Base-by-base conservation (phyloP, 2,797 vertebrate species). In the Chiroxiphia lanceolata region DNA sequence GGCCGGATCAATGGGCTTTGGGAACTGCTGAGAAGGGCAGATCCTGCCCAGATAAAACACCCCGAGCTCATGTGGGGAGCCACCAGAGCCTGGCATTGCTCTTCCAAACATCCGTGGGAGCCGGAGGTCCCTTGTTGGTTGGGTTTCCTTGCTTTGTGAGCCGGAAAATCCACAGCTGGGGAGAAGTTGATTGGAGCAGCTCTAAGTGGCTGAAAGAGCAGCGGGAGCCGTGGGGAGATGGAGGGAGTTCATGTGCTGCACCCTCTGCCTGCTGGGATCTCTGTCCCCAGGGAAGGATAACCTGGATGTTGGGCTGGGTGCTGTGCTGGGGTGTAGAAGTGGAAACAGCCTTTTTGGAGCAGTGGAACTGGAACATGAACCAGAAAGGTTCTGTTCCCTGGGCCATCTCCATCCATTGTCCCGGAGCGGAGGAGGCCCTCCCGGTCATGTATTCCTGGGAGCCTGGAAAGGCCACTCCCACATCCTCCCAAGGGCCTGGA, bases 141-240 rank as follows among this genome's bases (percentile, higher is more conserved):
- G 79, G 23, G 36, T 40, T 23, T 51, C 69, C 48, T 64, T 50
- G 50, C 50, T 77, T 57, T 64, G 79, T 0, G 5, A 93, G 91
- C 88, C 88, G 95, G 91, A 96, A 94, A 88, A 94, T 86, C 80
- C 85, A 69, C 79, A 40, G 36, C 67, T 26, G 76, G 48, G 50
- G 42, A 72, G 90, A 63, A 90, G 65, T 29, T 91, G 70, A 90
- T 72, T 4, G 1, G 77, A 3, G 33, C 40, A 15, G 90, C 83
- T 71, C 51, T 8, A 47, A 53, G n/a, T 50, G 5, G 72, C 19
- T 0, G 4, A 65, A 60, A 50, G 56, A 86, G 29, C 53, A 26
- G 83, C 9, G 5, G 45, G 90, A 93, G 92, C 85, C 64, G 26
- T 10, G 51, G 51, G 51, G 51, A 53, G 29, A 31, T 31, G 11